phyloP scores from a whole-genome alignment of 2,113 vertebrate genomes.

The Xiphophorus hellerii region DNA sequence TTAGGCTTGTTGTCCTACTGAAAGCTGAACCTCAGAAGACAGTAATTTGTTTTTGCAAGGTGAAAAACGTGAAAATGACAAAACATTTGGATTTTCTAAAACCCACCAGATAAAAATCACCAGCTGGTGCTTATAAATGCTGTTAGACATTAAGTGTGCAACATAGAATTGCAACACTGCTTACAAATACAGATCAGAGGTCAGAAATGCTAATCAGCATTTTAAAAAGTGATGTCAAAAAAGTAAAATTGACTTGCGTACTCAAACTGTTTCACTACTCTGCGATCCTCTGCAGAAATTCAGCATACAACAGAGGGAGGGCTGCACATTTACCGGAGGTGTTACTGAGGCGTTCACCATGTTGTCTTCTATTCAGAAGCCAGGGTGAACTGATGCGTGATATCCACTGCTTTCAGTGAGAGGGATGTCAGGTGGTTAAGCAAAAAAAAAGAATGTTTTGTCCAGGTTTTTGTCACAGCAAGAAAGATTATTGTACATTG shows the following conservation, averaged over 20 bases:
- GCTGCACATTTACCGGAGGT: background rate
- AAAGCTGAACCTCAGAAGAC: too few relatives aligned
- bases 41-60: background rate
- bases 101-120: background rate
- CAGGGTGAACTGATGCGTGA: background rate
- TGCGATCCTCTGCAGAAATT: background rate
- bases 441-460: background rate
- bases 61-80: background rate
- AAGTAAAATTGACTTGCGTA: background rate
- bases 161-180: background rate
- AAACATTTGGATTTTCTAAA: background rate
- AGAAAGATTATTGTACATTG: background rate
- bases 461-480: background rate
- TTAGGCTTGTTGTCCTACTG: background rate
- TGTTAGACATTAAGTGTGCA: background rate
- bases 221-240: background rate
- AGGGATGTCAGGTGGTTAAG: background rate
- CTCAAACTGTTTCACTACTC: background rate
- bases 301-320: background rate
- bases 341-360: constrained; percentile 2
- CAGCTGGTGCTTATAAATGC: background rate
- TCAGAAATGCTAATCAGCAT: background rate
- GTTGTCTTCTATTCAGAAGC: background rate
- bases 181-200: background rate
- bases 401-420: background rate